Evolutionary conservation across 2,888 invertebrate species (phyloP), one percentile per base, ranked within the genome.

Genomic region (Epinotia ramella): DNA sequence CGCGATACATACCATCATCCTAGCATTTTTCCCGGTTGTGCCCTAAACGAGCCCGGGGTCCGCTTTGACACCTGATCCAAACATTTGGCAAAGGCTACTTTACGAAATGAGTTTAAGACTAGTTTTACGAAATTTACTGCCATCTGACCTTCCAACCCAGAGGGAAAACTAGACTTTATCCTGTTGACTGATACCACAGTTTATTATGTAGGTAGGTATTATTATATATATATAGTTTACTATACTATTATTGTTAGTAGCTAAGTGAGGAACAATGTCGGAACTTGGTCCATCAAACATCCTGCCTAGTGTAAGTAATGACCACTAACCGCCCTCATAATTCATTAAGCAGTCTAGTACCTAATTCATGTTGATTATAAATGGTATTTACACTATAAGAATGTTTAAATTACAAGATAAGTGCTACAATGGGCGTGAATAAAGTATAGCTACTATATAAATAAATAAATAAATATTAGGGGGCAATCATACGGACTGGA

Each of bases 231-330:
- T n/a, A n/a, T 18, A 57, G n/a, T 53, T 18, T 57, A 20, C 20
- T 18, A 33, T 7, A 33, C 33, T 33, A 40, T 40, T 40, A 9
- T 53, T 5, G 33, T 66, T 16, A 66, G 9, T 46, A 66, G 49
- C 11, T 49, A 20, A 33, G 44, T 44, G 44, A 28, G 66, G 28
- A 66, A 56, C 16, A n/a, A 6, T 66, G 66, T 28, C 66, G 66
- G 66, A 66, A 66, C 66, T 66, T 53, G 33, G 66, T 66, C 66
- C 66, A 66, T 53, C 66, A 66, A 66, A 33, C 66, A 53, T 66
- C 28, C 18, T 49, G 65, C 49, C 46, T 28, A 66, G 66, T 6
- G 33, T 66, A 66, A 66, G 46, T 66, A 53, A 66, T 66, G 66
- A 53, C 66, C 53, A 13, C 28, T n/a, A 53, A 66, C 66, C 49